Evolutionary conservation across 2,113 vertebrate species (phyloP), one percentile per base, ranked within the genome.

Genomic region (Quiscalus mexicanus): DNA sequence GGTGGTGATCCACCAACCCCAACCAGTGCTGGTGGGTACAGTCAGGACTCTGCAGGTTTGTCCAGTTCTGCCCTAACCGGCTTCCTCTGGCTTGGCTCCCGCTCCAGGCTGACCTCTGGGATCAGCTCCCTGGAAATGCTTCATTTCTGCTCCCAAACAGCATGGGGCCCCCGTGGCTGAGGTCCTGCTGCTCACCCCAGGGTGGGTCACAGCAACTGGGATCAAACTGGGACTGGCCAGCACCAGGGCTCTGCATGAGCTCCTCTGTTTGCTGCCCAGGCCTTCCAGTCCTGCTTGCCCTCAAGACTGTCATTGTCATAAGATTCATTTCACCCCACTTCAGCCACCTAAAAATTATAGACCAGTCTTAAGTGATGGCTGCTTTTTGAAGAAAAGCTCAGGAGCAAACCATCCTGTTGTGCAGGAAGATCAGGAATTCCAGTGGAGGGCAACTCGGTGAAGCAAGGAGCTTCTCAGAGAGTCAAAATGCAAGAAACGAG

Each of bases 401-500:
- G 69, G 60, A 91, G 92, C 74, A 52, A 80, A 90, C 85, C 59
- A 31, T 76, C 95, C 85, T 80, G 94, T 85, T 65, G 50, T 83
- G 85, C 92, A 90, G 88, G 94, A 96, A 80, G 94, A 83, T 95
- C 94, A 65, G 88, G 95, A 96, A 90, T 76, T 65, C 37, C 79
- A 50, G 67, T 49, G 65, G 90, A 41, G 60, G 58, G 7, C 70
- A 82, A 5, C 62, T 56, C 0, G 0, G 44, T 44, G 60, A 50
- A 87, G 69, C 35, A 39, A 68, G 84, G 58, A 89, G 64, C 68
- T 89, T 77, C 87, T 58, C 30, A 33, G 21, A 7, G 15, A 87
- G 53, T 25, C 19, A 33, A 33, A 68, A 44, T 28, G 69, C 28
- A 23, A 15, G 17, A 69, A 45, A 73, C 62, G 68, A 78, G 42